Conservation (phyloP, 2,888 invertebrate species). For the Diogma glabrata region DNA sequence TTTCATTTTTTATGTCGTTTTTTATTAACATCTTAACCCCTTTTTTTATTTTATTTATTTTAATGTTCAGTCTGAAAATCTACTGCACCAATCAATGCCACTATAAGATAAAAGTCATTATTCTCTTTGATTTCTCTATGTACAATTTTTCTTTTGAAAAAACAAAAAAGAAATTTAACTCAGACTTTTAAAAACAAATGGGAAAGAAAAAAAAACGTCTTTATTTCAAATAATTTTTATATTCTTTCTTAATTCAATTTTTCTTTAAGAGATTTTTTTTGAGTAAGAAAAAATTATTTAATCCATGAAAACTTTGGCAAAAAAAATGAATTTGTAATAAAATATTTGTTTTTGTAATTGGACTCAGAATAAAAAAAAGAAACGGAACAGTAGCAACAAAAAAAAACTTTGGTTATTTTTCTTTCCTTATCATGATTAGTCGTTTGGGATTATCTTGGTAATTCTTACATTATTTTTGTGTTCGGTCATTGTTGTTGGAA, state of each 20-base stretch:
- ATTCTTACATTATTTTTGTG: not conserved
- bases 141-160: not conserved
- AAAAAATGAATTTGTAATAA: no score
- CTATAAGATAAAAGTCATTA: slow-evolving; percentile 6
- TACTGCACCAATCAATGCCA: slow-evolving; percentile 9
- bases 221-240: no score
- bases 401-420: slow-evolving; percentile 2
- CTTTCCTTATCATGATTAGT: slow-evolving; percentile 4
- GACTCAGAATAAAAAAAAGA: slow-evolving; percentile 5
- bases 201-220: no score
- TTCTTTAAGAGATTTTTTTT: no score
- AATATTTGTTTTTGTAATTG: slow-evolving; percentile 6
- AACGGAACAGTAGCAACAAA: not conserved
- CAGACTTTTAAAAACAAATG: no score
- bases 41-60: no score
- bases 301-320: no score
- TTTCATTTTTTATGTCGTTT: no score
- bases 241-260: no score
- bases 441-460: slow-evolving; percentile 7
- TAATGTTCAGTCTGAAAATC: slow-evolving; percentile 6
- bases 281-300: no score
- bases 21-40: no score
- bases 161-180: not conserved
- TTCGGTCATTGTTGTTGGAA: no score
- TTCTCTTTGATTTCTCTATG: slow-evolving; percentile 6